Percentiles rank a stretch among this genome's conserved stretches.
Evolutionary conservation across 2,888 invertebrate genomes (phyloP).

Genomic region (Prenolepis imparis): DNA sequence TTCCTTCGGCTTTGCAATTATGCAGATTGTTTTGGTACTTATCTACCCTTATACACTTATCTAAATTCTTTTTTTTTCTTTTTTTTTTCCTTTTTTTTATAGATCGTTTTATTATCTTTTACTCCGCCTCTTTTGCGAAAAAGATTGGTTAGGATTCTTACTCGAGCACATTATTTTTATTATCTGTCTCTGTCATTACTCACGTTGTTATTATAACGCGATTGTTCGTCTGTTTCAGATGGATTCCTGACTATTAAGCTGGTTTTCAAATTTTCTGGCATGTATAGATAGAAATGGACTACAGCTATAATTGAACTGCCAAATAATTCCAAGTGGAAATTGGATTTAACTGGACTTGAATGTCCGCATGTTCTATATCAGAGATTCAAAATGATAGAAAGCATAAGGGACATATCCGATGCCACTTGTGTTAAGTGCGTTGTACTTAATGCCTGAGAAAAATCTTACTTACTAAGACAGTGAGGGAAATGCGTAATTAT

Average conservation of each 20-base stretch:
- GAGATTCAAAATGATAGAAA: slow-evolving; percentile 71
- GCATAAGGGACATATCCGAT: slow-evolving; percentile 54
- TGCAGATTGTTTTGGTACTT: not conserved
- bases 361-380: slow-evolving; percentile 22
- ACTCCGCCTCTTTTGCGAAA: not conserved
- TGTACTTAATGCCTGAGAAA: slow-evolving; percentile 72
- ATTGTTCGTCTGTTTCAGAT: not conserved
- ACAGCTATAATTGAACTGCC: not conserved
- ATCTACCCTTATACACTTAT: too few species aligned
- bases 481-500: slow-evolving; percentile 80
- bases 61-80: not conserved
- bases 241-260: not conserved
- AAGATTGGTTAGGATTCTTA: not conserved
- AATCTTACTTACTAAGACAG: slow-evolving; percentile 75
- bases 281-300: not conserved
- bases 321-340: not conserved
- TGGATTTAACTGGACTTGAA: not conserved
- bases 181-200: too few species aligned
- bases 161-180: not conserved
- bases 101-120: not conserved
- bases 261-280: too few species aligned
- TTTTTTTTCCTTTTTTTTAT: too few species aligned
- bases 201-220: not conserved
- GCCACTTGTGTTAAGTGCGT: slow-evolving; percentile 62
- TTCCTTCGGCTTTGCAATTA: not conserved